Evolutionary conservation across 1,140 invertebrate species (phyloP), one percentile per base, ranked within the genome.

Genomic region (Brachionus rubens): DNA sequence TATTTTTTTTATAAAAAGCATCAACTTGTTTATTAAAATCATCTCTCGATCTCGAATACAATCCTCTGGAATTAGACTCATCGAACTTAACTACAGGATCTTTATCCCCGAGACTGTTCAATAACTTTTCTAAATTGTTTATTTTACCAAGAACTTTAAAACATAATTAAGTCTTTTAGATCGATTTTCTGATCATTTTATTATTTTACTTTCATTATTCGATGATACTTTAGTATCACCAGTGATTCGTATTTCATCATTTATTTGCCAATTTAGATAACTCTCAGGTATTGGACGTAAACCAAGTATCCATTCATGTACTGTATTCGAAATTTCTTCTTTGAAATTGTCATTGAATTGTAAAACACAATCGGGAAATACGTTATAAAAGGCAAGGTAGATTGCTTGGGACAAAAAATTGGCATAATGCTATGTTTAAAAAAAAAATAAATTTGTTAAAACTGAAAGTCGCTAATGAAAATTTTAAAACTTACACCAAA

Each of bases 201-300:
- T n/a, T 24, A 43, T 24, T 30, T 7, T 65, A 65, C 59, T 65
- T 65, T 65, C 59, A 46, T 41, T 43, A 43, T 65, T 65, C 24
- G 40, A 41, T 4, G 59, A 65, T 24, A 65, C 59, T 65, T 65
- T 65, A 3, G 59, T 65, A 14, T 65, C 59, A n/a, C 40, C 59
- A 46, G 59, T 43, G 3, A 65, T 24, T 21, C 50, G 48, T 14
- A 72, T 72, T 30, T 72, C 68, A 30, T 72, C 46, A 5, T 72
- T 72, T 72, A 72, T 72, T 24, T 48, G 19, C 68, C 68, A 72
- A 50, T 72, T 72, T 48, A 50, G 14, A 52, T 72, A 72, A 50
- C 28, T 50, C 30, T 72, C 68, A 14, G 68, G 68, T 26, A 72
- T 24, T 3, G 68, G 68, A 40, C 46, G 46, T 14, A 72, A 36